Evolutionary conservation across 2,888 invertebrate genomes (phyloP).

Genomic region (Morpho deidamia): DNA sequence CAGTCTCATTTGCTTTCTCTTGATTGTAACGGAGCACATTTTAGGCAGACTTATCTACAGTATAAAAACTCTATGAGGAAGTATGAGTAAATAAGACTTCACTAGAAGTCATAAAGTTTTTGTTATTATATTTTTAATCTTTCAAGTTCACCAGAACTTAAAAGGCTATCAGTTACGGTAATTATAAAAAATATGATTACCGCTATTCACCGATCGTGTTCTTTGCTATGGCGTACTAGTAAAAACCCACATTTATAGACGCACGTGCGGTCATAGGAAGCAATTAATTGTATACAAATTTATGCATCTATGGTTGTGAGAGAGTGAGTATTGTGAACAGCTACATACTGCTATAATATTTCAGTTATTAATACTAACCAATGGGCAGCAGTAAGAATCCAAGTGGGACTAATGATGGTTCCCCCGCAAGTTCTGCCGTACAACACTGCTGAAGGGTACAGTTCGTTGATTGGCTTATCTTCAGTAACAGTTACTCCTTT

Average conservation of each 20-base stretch:
- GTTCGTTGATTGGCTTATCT: constrained; percentile 24
- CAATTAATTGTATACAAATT: too few relatives aligned
- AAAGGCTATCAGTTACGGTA: constrained; percentile 1
- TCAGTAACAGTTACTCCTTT: constrained; percentile 1
- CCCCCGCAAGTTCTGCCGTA: constrained; percentile 67
- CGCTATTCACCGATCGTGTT: constrained; percentile 4
- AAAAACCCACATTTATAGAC: constrained; percentile 10
- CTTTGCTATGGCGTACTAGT: constrained; percentile 8
- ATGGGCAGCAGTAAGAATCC: constrained; percentile 63
- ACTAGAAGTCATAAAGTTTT: too few relatives aligned
- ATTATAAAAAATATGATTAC: constrained; percentile 8
- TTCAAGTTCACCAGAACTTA: background rate
- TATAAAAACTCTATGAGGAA: too few relatives aligned
- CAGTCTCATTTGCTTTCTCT: too few relatives aligned
- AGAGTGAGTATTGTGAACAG: too few relatives aligned
- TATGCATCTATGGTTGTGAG: too few relatives aligned
- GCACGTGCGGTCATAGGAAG: background rate
- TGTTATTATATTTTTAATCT: too few relatives aligned
- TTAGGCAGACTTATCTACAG: too few relatives aligned
- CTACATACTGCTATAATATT: too few relatives aligned
- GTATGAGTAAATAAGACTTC: too few relatives aligned
- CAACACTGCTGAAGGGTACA: constrained; percentile 57
- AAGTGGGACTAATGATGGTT: constrained; percentile 58
- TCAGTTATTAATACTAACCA: constrained; percentile 39
- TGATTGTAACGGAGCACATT: too few relatives aligned